Conservation (phyloP, 2,113 vertebrate genomes). For the Mastomys natalensis region DNA sequence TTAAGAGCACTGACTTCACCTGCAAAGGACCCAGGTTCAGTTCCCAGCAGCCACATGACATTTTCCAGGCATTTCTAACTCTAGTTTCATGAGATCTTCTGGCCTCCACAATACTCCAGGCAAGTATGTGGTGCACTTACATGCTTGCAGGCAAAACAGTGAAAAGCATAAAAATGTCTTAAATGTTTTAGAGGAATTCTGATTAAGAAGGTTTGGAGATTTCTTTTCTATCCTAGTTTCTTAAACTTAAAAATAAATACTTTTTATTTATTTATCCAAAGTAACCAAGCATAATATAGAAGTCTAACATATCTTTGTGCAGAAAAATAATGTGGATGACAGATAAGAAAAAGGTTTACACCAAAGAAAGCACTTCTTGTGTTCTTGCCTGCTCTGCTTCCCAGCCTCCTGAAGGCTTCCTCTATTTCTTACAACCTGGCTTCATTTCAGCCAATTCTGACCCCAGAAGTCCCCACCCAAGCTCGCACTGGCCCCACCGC, state of each 20-base stretch:
- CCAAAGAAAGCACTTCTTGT: neutral
- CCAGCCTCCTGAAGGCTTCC: neutral
- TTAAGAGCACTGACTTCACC: neutral
- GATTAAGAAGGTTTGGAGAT: neutral
- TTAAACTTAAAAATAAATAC: neutral
- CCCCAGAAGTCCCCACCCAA: neutral
- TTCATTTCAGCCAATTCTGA: neutral
- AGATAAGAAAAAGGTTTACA: neutral
- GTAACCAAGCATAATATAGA: neutral
- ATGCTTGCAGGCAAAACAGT: too few relatives aligned
- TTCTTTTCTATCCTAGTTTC: neutral
- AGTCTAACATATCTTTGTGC: neutral
- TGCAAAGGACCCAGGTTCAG: neutral
- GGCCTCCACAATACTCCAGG: too few relatives aligned
- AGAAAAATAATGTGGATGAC: neutral
- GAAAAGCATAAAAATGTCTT: neutral
- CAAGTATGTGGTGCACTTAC: neutral
- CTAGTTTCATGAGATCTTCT: neutral
- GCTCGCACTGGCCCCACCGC: neutral
- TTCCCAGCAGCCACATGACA: neutral
- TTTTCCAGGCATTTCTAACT: neutral
- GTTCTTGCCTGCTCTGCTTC: neutral
- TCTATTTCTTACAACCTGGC: neutral
- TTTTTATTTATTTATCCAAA: conserved; percentile 4
- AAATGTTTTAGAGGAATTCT: neutral